Evolutionary conservation across 2,797 vertebrate genomes (phyloP).

Genomic region (Clarias fuscus): DNA sequence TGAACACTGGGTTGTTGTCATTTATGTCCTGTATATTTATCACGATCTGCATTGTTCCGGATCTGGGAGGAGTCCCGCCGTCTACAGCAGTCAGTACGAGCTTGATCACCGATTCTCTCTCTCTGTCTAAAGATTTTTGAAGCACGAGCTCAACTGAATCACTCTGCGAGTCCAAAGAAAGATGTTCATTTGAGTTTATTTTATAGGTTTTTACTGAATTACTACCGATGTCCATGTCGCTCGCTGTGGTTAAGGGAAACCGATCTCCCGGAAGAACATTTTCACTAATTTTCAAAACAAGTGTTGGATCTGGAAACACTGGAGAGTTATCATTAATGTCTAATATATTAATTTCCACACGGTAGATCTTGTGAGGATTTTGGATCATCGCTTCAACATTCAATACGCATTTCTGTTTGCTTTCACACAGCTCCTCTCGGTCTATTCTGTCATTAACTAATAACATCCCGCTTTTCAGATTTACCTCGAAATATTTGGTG

Average conservation of each 20-base stretch:
- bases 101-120: constrained; percentile 60
- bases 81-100: constrained; percentile 72
- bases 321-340: constrained; percentile 72
- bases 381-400: constrained; percentile 72
- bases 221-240: constrained; percentile 73
- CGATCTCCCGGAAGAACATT: constrained; percentile 65
- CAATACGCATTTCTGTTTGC: constrained; percentile 66
- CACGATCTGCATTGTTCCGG: constrained; percentile 67
- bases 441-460: constrained; percentile 68
- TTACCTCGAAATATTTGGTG: constrained; percentile 68
- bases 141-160: constrained; percentile 69
- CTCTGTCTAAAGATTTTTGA: constrained; percentile 75
- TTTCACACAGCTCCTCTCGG: constrained; percentile 68
- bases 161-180: constrained; percentile 58
- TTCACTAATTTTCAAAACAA: constrained; percentile 58
- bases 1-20: constrained; percentile 76
- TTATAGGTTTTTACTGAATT: constrained; percentile 72
- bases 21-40: constrained; percentile 72
- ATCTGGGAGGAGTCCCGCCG: constrained; percentile 73
- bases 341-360: constrained; percentile 68
- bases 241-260: constrained; percentile 55
- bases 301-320: constrained; percentile 52
- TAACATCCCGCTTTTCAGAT: constrained; percentile 66
- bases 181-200: constrained; percentile 53
- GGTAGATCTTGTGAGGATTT: constrained; percentile 70